A percentile compares a stretch with the other conserved stretches of the same genome.
These are phyloP conservation scores for Lacanobia wlatinum DNA, from an alignment of 2,888 invertebrate genomes.

Conservation along the genomic window DNA sequence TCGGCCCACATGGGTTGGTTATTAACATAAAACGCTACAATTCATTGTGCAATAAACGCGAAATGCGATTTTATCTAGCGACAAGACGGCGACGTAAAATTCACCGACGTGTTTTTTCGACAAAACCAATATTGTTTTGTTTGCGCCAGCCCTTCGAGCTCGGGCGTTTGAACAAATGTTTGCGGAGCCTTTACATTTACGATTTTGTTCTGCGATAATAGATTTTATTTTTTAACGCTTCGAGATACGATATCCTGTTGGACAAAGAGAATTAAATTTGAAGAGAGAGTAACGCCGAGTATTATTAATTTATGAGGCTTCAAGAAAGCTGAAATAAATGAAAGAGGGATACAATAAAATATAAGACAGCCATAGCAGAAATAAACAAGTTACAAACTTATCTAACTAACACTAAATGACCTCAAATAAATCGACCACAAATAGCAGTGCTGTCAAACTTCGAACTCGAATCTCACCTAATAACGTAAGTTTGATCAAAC, in stretches of 20 bases:
- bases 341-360: not conserved
- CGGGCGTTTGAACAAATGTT: conserved; percentile 60
- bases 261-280: not conserved
- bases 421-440: not conserved
- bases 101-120: conserved; percentile 72
- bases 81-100: conserved; percentile 77
- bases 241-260: conserved; percentile 34
- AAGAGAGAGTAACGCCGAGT: not conserved
- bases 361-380: not conserved
- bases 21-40: conserved; percentile 90
- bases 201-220: conserved; percentile 50
- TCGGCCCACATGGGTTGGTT: conserved; percentile 83
- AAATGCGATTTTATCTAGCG: conserved; percentile 88
- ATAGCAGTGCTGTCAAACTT: conserved; percentile 5
- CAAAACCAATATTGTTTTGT: conserved; percentile 67
- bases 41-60: conserved; percentile 89
- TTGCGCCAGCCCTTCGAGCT: conserved; percentile 61
- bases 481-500: conserved; percentile 56
- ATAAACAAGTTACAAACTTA: not conserved
- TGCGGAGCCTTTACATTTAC: conserved; percentile 57
- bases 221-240: conserved; percentile 52
- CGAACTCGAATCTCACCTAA: not conserved
- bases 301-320: not conserved
- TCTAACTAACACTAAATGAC: not conserved
- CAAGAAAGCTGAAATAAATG: not conserved